Conservation (phyloP, 2,888 invertebrate species). For the Exocentrus adspersus region DNA sequence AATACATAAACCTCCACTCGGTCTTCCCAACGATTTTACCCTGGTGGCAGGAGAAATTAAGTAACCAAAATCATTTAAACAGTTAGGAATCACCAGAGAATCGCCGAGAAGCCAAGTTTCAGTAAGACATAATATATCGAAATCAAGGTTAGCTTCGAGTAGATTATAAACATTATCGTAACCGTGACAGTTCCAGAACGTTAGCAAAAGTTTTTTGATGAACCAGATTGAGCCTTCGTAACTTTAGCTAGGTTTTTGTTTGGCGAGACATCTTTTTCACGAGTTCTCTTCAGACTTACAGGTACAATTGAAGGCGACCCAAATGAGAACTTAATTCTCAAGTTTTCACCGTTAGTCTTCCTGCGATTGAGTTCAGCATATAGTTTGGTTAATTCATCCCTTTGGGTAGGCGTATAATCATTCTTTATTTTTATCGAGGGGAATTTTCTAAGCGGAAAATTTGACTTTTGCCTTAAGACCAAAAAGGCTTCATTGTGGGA, state of each 20-base stretch:
- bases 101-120: constrained; percentile 4
- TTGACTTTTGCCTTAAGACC: neutral
- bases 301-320: constrained; percentile 4
- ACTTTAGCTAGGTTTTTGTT: neutral
- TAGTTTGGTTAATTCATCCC: neutral
- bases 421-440: constrained; percentile 7
- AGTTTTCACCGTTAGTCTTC: constrained; percentile 4
- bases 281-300: neutral
- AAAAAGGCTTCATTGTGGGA: neutral
- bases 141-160: neutral
- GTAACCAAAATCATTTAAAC: neutral
- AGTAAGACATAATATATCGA: constrained; percentile 1
- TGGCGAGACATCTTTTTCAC: neutral
- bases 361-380: neutral
- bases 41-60: neutral
- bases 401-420: constrained; percentile 13
- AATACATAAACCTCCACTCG: neutral
- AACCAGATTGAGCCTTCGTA: neutral
- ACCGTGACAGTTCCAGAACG: constrained; percentile 10
- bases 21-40: neutral
- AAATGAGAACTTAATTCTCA: neutral
- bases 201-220: constrained; percentile 12
- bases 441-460: neutral
- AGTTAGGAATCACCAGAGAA: neutral
- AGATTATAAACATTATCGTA: constrained; percentile 3